phyloP scores from a whole-genome alignment of 1,140 invertebrate genomes.

The Geopemphigus sp. region DNA sequence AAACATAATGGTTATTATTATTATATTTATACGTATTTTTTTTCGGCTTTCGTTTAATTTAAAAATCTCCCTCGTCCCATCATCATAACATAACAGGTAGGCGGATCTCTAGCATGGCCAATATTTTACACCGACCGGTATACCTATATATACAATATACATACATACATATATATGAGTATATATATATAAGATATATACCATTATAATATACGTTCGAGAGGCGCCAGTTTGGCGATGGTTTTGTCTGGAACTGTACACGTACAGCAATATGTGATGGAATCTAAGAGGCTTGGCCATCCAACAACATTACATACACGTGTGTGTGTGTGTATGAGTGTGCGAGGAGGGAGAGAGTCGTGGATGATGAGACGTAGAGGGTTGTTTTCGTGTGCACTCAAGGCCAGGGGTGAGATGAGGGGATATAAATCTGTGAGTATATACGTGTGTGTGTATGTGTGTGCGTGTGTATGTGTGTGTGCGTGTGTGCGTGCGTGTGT shows the following conservation, averaged over 20 bases:
- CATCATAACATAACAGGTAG: slow-evolving; percentile 29
- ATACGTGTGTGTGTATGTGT: too few relatives aligned
- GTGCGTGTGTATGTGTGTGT: background rate
- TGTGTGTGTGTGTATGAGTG: background rate
- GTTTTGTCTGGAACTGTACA: slow-evolving; percentile 40
- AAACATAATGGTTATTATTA: slow-evolving; percentile 20
- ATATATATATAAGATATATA: background rate
- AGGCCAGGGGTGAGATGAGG: background rate
- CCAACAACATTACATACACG: background rate
- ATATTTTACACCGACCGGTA: slow-evolving; percentile 37
- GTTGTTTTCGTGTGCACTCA: slow-evolving; percentile 24
- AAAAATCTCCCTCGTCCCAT: slow-evolving; percentile 27
- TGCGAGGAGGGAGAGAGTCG: background rate
- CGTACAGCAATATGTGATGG: slow-evolving; percentile 8
- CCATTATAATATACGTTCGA: slow-evolving; percentile 29
- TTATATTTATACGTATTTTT: slow-evolving; percentile 1
- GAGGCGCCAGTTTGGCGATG: slow-evolving; percentile 49
- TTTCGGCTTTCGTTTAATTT: slow-evolving; percentile 49
- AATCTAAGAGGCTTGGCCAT: slow-evolving; percentile 44
- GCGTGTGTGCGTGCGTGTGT: too few relatives aligned
- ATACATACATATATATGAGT: too few relatives aligned
- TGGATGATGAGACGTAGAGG: slow-evolving; percentile 12
- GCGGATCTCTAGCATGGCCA: slow-evolving; percentile 35
- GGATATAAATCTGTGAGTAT: background rate
- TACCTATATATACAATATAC: background rate